Conservation (phyloP, 2,888 invertebrate genomes). For the Archips xylosteana region DNA sequence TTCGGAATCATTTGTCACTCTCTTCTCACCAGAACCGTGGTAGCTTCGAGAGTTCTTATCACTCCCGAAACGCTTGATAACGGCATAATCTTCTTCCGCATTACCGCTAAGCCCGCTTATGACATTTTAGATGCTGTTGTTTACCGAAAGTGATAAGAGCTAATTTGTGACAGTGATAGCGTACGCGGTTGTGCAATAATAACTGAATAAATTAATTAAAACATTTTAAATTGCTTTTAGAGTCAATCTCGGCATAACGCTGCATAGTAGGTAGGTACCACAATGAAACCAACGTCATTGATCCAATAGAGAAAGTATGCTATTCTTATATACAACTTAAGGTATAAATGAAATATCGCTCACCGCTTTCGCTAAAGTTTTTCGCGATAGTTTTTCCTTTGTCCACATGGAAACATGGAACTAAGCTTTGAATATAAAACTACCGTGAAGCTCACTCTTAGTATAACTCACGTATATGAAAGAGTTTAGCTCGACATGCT, state of each 20-base stretch:
- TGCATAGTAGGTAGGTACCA: too few species aligned
- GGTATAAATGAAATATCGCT: too few species aligned
- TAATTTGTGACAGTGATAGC: neutral
- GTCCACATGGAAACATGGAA: too few species aligned
- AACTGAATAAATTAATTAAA: neutral
- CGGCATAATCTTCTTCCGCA: constrained; percentile 39
- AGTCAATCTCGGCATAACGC: neutral
- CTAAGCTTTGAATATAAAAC: too few species aligned
- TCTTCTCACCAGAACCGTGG: neutral
- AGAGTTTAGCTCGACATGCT: too few species aligned
- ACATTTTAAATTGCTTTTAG: neutral
- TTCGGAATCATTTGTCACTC: neutral
- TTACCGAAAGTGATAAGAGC: constrained; percentile 34
- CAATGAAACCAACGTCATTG: too few species aligned
- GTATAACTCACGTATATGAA: too few species aligned
- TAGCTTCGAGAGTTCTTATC: constrained; percentile 15
- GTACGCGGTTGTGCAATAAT: neutral
- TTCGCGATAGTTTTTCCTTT: too few species aligned
- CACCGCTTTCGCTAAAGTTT: too few species aligned
- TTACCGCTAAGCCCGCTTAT: constrained; percentile 12
- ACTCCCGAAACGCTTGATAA: constrained; percentile 14
- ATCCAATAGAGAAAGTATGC: too few species aligned
- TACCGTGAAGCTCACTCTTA: too few species aligned
- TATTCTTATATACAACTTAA: too few species aligned
- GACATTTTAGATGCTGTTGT: constrained; percentile 24